Evolutionary conservation across 2,888 invertebrate genomes (phyloP).

Genomic region (Ornithoptera priamus): DNA sequence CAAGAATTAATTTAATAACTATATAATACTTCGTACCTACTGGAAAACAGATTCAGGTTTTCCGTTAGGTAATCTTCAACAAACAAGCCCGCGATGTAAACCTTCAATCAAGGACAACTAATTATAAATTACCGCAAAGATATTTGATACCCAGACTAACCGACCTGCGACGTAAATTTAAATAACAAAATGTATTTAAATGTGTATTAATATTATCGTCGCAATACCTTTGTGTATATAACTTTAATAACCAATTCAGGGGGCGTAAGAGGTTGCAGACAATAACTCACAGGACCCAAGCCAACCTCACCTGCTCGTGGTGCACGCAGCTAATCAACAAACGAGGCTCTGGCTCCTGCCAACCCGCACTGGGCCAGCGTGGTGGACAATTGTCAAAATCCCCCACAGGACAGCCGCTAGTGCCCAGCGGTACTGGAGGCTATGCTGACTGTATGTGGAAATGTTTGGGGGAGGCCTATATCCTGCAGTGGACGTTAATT

Average conservation of each 20-base stretch:
- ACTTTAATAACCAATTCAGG: neutral
- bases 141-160: slow-evolving; percentile 19
- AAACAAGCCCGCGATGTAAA: neutral
- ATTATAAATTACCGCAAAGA: slow-evolving; percentile 27
- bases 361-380: no score
- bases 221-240: neutral
- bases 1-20: neutral
- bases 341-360: no score
- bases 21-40: neutral
- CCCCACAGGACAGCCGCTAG: no score
- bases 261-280: neutral
- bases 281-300: no score
- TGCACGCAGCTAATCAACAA: no score
- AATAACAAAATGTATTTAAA: neutral
- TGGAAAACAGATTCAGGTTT: neutral
- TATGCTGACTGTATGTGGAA: no score
- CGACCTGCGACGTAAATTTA: slow-evolving; percentile 8
- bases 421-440: no score
- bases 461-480: no score
- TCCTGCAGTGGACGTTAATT: no score
- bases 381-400: no score
- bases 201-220: neutral
- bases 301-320: no score
- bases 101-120: slow-evolving; percentile 21
- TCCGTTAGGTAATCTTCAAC: neutral